These are phyloP conservation scores for Sander lucioperca DNA, from an alignment of 2,113 vertebrate species.

Conservation along the genomic window DNA sequence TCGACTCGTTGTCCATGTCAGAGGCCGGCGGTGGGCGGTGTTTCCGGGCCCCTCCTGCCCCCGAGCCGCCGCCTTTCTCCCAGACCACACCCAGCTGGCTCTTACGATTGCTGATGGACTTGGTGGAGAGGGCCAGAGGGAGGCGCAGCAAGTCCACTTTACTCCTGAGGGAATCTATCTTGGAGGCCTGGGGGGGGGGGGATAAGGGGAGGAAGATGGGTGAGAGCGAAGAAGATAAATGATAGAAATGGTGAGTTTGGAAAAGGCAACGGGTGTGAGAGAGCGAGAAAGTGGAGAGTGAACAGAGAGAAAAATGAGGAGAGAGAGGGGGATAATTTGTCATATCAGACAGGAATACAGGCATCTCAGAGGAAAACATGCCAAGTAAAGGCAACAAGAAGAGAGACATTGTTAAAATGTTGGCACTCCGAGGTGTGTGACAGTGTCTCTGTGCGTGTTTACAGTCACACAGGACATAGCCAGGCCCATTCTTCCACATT, in stretches of 20 bases:
- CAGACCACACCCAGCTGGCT: conserved; percentile 80
- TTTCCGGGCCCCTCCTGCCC: conserved; percentile 83
- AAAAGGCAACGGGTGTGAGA: neutral
- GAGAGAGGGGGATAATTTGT: conserved; percentile 31
- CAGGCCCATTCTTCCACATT: conserved; percentile 42
- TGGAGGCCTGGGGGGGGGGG: conserved; percentile 82
- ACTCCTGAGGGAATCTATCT: conserved; percentile 98
- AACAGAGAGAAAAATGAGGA: conserved; percentile 7
- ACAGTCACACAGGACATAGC: conserved; percentile 11
- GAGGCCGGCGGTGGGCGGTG: conserved; percentile 81
- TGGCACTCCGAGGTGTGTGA: conserved; percentile 49
- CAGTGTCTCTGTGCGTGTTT: conserved; percentile 21
- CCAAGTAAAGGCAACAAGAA: conserved; percentile 29
- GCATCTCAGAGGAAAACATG: conserved; percentile 25
- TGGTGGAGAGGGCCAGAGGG: conserved; percentile 89
- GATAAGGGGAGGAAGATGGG: neutral
- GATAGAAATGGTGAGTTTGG: neutral
- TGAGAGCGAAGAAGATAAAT: neutral
- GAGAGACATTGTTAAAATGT: conserved; percentile 54
- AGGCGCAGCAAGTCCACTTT: conserved; percentile 94
- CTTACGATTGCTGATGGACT: conserved; percentile 81
- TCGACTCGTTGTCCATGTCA: conserved; percentile 94
- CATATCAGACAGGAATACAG: conserved; percentile 53
- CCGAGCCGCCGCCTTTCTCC: conserved; percentile 81
- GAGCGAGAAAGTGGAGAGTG: conserved; percentile 6